A percentile compares a stretch with the other conserved stretches of the same genome.
Evolutionary conservation across 35 echinoderm and acorn worm genomes (phyloP).

Genomic region (Apostichopus californicus): DNA sequence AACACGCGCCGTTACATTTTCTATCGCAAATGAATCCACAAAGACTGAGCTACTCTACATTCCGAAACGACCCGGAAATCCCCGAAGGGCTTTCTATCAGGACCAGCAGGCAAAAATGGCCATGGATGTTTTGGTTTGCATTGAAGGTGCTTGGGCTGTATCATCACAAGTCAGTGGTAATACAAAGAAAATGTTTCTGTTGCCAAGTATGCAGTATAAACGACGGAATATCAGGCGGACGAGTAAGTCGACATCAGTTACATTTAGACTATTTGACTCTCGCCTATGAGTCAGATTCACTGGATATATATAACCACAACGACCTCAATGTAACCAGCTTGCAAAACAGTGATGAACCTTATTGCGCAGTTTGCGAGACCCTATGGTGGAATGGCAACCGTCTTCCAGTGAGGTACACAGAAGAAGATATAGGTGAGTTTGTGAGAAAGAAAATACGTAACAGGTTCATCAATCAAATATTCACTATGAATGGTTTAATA

Average conservation of each 20-base stretch:
- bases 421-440: background rate
- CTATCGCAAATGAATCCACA: too few relatives aligned
- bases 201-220: background rate
- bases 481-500: too few relatives aligned
- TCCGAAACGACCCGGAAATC: background rate
- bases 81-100: background rate
- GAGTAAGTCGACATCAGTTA: background rate
- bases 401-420: background rate
- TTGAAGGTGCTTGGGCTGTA: conserved; percentile 1
- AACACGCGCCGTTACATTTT: too few relatives aligned
- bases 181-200: background rate
- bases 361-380: background rate
- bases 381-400: background rate
- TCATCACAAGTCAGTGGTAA: conserved; percentile 4
- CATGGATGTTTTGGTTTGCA: background rate
- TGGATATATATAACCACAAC: background rate
- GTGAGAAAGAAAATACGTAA: too few relatives aligned
- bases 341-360: background rate
- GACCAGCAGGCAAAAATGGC: background rate
- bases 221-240: background rate
- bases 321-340: background rate
- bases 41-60: background rate
- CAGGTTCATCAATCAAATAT: too few relatives aligned
- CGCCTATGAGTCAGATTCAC: background rate
- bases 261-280: background rate